Percentiles rank a stretch among this genome's conserved stretches.
These are phyloP conservation scores for Lepidotrigona ventralis DNA, from an alignment of 1,140 invertebrate species.

Conservation along the genomic window DNA sequence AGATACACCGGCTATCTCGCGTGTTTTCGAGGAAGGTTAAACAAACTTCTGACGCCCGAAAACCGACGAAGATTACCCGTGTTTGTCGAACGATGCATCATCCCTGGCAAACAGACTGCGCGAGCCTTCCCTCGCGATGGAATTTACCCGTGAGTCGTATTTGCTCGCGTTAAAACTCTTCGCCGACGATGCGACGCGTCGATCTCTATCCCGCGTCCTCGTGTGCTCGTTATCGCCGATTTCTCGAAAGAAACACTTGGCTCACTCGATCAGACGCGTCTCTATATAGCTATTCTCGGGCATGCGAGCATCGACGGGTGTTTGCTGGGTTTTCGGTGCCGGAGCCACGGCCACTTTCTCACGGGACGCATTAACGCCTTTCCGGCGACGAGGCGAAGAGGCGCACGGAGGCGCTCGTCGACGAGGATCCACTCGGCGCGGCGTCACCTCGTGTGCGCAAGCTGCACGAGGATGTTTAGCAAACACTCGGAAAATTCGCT, in stretches of 20 bases:
- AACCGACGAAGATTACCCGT: constrained; percentile 48
- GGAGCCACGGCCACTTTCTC: constrained; percentile 5
- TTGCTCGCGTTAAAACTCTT: constrained; percentile 32
- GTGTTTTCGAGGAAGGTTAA: constrained; percentile 51
- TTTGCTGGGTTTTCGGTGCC: neutral
- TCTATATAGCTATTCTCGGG: too few relatives aligned
- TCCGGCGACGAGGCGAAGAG: constrained; percentile 1
- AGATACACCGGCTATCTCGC: constrained; percentile 48
- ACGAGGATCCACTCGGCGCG: constrained; percentile 53
- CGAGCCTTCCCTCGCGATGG: neutral
- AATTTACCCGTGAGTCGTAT: constrained; percentile 4
- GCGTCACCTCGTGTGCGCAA: constrained; percentile 3
- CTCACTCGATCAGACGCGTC: too few relatives aligned
- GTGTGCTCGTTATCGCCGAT: too few relatives aligned
- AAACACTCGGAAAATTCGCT: constrained; percentile 68
- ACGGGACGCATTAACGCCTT: constrained; percentile 53
- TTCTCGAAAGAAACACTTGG: neutral
- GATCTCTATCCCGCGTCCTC: neutral
- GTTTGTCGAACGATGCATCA: constrained; percentile 51
- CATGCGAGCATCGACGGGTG: too few relatives aligned
- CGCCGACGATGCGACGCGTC: neutral
- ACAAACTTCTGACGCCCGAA: constrained; percentile 37
- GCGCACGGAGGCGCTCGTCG: constrained; percentile 2
- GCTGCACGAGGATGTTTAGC: constrained; percentile 61
- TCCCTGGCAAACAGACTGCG: constrained; percentile 43